phyloP scores from a whole-genome alignment of 2,113 vertebrate species.

The Hiodon tergisus region DNA sequence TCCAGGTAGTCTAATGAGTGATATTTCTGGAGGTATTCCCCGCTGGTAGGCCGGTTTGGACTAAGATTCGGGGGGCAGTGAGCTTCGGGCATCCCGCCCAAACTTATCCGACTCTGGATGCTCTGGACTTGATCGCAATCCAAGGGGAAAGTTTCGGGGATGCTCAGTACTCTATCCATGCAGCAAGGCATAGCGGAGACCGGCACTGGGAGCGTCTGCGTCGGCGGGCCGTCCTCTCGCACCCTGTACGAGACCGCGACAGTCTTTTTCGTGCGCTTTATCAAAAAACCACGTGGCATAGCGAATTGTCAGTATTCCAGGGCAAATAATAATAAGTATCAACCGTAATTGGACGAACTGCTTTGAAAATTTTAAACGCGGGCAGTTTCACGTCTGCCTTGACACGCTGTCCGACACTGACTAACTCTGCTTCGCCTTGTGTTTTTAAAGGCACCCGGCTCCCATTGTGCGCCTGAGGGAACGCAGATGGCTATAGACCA shows the following conservation, averaged over 20 bases:
- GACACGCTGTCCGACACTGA: conserved; percentile 27
- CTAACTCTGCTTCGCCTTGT: conserved; percentile 13
- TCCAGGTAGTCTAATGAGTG: conserved; percentile 13
- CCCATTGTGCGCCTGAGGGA: conserved; percentile 43
- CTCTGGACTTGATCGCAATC: conserved; percentile 10
- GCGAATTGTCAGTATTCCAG: conserved; percentile 18
- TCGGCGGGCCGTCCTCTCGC: conserved; percentile 22
- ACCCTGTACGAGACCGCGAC: conserved; percentile 45
- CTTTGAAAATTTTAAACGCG: not conserved
- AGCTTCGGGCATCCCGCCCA: conserved; percentile 27
- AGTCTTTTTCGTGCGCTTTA: conserved; percentile 46
- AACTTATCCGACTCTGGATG: conserved; percentile 24
- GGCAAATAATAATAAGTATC: not conserved
- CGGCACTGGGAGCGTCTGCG: not conserved
- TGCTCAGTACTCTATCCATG: conserved; percentile 1
- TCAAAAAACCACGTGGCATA: conserved; percentile 54
- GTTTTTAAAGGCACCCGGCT: conserved; percentile 39
- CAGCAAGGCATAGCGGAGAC: not conserved
- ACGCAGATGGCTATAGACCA: conserved; percentile 51
- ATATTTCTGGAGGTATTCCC: conserved; percentile 21
- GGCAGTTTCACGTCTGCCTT: not conserved
- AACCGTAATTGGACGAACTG: not conserved
- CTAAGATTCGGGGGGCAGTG: conserved; percentile 17
- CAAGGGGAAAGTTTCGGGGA: conserved; percentile 3
- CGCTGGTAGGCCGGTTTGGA: conserved; percentile 36